These are phyloP conservation scores for Spheniscus mendiculus DNA, from an alignment of 2,113 vertebrate genomes.

Conservation along the genomic window DNA sequence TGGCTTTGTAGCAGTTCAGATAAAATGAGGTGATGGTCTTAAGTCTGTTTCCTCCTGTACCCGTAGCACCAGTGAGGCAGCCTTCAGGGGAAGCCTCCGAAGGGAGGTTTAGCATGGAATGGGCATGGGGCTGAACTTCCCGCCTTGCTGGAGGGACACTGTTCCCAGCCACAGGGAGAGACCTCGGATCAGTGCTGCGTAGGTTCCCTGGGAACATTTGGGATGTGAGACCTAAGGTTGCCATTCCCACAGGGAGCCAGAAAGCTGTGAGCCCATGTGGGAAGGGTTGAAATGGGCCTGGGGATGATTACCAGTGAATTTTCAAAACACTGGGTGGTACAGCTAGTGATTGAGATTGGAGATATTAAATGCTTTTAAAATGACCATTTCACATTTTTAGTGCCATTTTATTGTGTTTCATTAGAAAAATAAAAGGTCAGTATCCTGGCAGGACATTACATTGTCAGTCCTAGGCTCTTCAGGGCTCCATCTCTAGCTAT, in stretches of 20 bases:
- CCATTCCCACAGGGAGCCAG: background rate
- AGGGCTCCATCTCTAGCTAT: constrained; percentile 2
- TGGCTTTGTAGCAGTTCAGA: no score
- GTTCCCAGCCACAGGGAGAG: background rate
- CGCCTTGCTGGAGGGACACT: background rate
- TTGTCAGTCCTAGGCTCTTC: constrained; percentile 14
- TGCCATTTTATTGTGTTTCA: constrained; percentile 32
- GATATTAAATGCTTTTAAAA: background rate
- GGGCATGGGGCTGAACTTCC: background rate
- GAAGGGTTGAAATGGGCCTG: background rate
- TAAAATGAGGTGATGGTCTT: background rate
- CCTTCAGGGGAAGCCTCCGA: background rate
- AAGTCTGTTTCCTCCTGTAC: background rate
- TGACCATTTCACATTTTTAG: background rate
- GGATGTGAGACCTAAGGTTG: background rate
- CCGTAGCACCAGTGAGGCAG: rapidly evolving
- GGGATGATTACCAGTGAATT: background rate
- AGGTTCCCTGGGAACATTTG: background rate
- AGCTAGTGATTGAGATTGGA: background rate
- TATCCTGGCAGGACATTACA: constrained; percentile 12
- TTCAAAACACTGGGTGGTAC: background rate
- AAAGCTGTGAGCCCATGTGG: background rate
- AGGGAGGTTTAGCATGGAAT: background rate
- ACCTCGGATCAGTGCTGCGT: background rate
- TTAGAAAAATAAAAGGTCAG: constrained; percentile 56